These are phyloP conservation scores for Drosophila sp. DNA, from an alignment of 1,140 invertebrate genomes.

Conservation along the genomic window DNA sequence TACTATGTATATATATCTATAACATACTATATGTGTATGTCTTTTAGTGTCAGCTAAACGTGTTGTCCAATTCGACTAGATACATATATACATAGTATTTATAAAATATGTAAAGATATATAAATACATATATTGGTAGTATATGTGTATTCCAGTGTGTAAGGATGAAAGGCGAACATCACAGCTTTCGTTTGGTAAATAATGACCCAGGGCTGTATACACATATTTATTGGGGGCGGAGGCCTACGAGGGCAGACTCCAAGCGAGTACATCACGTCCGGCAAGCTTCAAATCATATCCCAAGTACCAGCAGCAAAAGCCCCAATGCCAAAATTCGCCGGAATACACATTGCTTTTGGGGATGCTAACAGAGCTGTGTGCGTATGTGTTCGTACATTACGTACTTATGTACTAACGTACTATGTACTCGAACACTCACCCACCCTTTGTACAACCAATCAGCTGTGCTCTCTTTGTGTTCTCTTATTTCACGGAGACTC, in stretches of 20 bases:
- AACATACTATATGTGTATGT: too few relatives aligned
- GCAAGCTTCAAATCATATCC: conserved; percentile 19
- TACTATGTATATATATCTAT: too few relatives aligned
- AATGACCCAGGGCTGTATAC: not conserved
- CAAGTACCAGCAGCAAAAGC: conserved; percentile 44
- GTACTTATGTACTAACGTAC: conserved; percentile 36
- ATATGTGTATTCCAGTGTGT: not conserved
- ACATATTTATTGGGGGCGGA: not conserved
- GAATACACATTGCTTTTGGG: conserved; percentile 81
- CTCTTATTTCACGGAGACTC: conserved; percentile 28
- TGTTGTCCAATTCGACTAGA: conserved; percentile 6
- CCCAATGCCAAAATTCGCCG: conserved; percentile 53
- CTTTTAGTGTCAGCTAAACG: not conserved
- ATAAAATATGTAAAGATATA: not conserved
- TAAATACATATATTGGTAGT: conserved; percentile 6
- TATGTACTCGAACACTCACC: conserved; percentile 39
- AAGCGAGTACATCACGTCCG: conserved; percentile 21
- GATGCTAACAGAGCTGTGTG: conserved; percentile 73
- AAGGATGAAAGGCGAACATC: not conserved
- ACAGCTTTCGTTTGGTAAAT: conserved; percentile 1
- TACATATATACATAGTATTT: not conserved
- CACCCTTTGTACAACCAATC: conserved; percentile 57
- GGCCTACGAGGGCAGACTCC: conserved; percentile 1
- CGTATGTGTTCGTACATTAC: too few relatives aligned
- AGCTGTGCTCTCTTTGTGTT: conserved; percentile 48